Conservation (phyloP, 2,113 vertebrate genomes). For the Castor canadensis region DNA sequence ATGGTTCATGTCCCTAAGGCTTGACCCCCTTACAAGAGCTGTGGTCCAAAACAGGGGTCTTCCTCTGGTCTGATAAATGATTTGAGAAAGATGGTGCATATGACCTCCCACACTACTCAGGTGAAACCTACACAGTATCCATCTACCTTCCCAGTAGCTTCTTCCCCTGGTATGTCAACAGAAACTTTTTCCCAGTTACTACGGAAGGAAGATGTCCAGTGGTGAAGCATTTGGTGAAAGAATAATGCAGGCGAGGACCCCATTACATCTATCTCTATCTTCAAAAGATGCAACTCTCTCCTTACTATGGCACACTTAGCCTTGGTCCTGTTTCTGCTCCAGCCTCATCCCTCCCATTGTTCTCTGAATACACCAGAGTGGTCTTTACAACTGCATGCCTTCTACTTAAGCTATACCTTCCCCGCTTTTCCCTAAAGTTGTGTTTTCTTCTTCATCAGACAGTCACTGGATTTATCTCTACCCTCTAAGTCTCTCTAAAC, state of each 20-base stretch:
- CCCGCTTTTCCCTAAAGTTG: background rate
- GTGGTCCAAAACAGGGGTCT: background rate
- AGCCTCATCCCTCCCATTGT: no score
- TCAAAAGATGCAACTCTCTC: background rate
- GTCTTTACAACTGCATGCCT: background rate
- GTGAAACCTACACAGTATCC: background rate
- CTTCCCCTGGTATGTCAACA: background rate
- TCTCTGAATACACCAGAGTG: rapidly evolving
- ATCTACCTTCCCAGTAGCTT: no score
- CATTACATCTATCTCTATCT: background rate
- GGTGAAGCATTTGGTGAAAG: background rate
- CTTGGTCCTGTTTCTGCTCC: background rate
- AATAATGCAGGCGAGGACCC: no score
- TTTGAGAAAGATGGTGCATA: background rate
- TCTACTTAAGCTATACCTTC: background rate
- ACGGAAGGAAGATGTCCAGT: background rate
- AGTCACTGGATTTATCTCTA: background rate
- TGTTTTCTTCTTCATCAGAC: background rate
- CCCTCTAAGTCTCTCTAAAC: background rate
- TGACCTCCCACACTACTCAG: background rate
- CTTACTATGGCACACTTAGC: background rate
- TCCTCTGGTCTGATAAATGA: background rate
- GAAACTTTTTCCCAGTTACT: background rate
- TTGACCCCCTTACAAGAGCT: background rate
- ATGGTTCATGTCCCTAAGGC: background rate